These are phyloP conservation scores for Lucinisca nassula DNA, from an alignment of 2,888 invertebrate genomes.

Conservation along the genomic window DNA sequence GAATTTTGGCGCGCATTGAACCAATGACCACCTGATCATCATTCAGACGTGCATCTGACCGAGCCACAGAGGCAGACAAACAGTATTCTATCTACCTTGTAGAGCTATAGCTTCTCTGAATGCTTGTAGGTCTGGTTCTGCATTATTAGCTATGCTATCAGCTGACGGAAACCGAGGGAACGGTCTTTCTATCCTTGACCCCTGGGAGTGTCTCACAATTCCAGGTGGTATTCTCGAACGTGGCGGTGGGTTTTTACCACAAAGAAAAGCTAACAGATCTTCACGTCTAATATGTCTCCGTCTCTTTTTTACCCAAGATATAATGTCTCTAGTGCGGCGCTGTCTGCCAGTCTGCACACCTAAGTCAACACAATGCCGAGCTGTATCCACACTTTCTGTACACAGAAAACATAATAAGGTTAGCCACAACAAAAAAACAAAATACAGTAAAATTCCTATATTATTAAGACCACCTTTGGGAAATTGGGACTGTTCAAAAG, in stretches of 20 bases:
- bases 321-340: slow-evolving; percentile 92
- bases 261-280: slow-evolving; percentile 93
- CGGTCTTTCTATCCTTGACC: slow-evolving; percentile 70
- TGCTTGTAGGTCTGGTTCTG: slow-evolving; percentile 91
- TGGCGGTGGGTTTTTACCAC: slow-evolving; percentile 91
- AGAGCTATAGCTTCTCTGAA: slow-evolving; percentile 93
- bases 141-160: slow-evolving; percentile 86
- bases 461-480: too few species aligned
- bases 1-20: too few species aligned
- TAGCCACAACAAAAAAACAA: neutral
- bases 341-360: slow-evolving; percentile 93
- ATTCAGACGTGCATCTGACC: too few species aligned
- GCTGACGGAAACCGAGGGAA: slow-evolving; percentile 88
- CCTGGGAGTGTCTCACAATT: slow-evolving; percentile 69
- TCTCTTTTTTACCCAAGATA: slow-evolving; percentile 92
- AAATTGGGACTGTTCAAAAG: too few species aligned
- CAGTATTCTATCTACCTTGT: slow-evolving; percentile 89
- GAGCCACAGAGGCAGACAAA: too few species aligned
- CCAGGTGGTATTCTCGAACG: slow-evolving; percentile 69
- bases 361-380: slow-evolving; percentile 91
- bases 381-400: slow-evolving; percentile 92
- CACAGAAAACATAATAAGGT: neutral
- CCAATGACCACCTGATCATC: too few species aligned
- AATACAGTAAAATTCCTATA: too few species aligned
- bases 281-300: slow-evolving; percentile 93